Evolutionary conservation across 1,140 invertebrate genomes (phyloP).

Genomic region (Formica exsecta): DNA sequence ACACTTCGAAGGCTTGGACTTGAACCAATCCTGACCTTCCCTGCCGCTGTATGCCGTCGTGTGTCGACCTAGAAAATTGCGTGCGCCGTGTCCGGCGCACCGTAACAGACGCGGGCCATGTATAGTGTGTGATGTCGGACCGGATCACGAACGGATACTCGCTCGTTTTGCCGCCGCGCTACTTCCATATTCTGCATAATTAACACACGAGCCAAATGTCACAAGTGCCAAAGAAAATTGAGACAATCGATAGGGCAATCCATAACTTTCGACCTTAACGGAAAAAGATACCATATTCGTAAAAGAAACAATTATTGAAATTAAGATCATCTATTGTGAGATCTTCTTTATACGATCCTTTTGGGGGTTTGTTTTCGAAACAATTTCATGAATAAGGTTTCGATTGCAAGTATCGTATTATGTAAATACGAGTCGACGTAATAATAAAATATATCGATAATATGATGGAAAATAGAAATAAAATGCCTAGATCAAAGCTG

Average conservation of each 20-base stretch:
- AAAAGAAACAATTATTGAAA: background rate
- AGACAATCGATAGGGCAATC: background rate
- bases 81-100: conserved; percentile 70
- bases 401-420: background rate
- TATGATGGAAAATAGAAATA: background rate
- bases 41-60: conserved; percentile 75
- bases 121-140: conserved; percentile 43
- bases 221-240: conserved; percentile 24
- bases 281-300: background rate
- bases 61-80: conserved; percentile 83
- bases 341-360: no score
- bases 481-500: background rate
- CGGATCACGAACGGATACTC: conserved; percentile 35
- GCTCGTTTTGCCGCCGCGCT: background rate
- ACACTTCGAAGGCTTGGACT: conserved; percentile 82
- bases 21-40: conserved; percentile 86
- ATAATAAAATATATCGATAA: conserved; percentile 32
- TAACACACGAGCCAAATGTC: conserved; percentile 36
- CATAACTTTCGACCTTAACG: background rate
- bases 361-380: background rate
- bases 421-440: background rate
- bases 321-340: background rate
- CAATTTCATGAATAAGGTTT: background rate
- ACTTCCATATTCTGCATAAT: conserved; percentile 43
- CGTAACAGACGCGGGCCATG: conserved; percentile 58